Evolutionary conservation across 2,888 invertebrate species (phyloP).

Genomic region (Hydropsyche betteni): DNA sequence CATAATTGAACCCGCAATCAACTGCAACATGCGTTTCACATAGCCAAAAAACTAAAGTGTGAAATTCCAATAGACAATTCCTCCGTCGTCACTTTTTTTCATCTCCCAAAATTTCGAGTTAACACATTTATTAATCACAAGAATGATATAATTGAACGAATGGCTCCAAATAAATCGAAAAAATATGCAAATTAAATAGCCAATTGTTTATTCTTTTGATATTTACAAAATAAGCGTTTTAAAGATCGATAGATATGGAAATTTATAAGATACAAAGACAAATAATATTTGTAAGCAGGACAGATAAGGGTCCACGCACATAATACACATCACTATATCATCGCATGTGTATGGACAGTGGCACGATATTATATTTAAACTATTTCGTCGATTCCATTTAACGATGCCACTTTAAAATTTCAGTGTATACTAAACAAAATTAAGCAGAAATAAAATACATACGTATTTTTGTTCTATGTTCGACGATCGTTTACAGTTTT

Average conservation of each 20-base stretch:
- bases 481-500: no score
- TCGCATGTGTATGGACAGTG: not conserved
- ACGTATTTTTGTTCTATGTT: no score
- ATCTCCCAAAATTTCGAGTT: no score
- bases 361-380: not conserved
- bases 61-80: no score
- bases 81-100: no score
- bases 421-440: conserved; percentile 15
- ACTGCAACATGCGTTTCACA: conserved; percentile 24
- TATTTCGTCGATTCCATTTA: not conserved
- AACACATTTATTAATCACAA: no score
- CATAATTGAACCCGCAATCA: conserved; percentile 30
- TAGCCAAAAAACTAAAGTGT: conserved; percentile 16
- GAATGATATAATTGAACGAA: no score
- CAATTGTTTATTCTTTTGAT: no score
- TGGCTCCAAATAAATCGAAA: no score
- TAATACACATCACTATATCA: not conserved
- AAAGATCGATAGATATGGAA: not conserved
- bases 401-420: not conserved
- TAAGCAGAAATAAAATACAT: conserved; percentile 18
- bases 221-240: conserved; percentile 2
- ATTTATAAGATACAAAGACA: not conserved
- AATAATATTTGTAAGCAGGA: not conserved
- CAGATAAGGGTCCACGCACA: not conserved
- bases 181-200: no score